Conservation (phyloP, 1,140 invertebrate species). For the Aphelenchoides besseyi region DNA sequence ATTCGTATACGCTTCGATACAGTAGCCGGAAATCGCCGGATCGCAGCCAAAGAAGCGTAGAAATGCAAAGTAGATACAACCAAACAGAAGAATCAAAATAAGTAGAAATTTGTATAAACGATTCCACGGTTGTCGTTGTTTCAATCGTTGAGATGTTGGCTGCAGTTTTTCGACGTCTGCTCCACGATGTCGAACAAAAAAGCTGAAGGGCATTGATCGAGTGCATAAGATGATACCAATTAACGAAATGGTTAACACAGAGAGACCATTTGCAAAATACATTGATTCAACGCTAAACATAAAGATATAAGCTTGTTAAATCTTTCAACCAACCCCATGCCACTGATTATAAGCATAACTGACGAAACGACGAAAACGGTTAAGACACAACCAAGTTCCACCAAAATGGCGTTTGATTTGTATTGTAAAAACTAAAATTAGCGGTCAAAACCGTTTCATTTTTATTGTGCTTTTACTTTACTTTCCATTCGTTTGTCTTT, state of each 20-base stretch:
- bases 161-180: conserved; percentile 16
- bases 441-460: not conserved
- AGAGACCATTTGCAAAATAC: conserved; percentile 26
- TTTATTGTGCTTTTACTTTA: conserved; percentile 25
- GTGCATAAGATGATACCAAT: conserved; percentile 31
- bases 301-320: not conserved
- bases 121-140: not conserved
- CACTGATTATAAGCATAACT: conserved; percentile 36
- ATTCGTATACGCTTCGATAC: not conserved
- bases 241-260: conserved; percentile 29
- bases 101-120: conserved; percentile 46
- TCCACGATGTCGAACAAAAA: not conserved
- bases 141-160: not conserved
- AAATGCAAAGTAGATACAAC: conserved; percentile 47
- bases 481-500: conserved; percentile 42
- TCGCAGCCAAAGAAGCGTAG: conserved; percentile 43
- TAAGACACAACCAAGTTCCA: conserved; percentile 44
- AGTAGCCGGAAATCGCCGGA: not conserved
- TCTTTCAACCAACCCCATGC: conserved; percentile 31
- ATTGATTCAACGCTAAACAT: not conserved
- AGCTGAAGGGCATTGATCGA: not conserved
- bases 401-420: conserved; percentile 45
- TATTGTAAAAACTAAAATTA: conserved; percentile 49
- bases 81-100: conserved; percentile 36
- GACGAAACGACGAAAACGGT: conserved; percentile 37